Evolutionary conservation across 1,140 invertebrate genomes (phyloP).

Genomic region (Reticulitermes speratus): DNA sequence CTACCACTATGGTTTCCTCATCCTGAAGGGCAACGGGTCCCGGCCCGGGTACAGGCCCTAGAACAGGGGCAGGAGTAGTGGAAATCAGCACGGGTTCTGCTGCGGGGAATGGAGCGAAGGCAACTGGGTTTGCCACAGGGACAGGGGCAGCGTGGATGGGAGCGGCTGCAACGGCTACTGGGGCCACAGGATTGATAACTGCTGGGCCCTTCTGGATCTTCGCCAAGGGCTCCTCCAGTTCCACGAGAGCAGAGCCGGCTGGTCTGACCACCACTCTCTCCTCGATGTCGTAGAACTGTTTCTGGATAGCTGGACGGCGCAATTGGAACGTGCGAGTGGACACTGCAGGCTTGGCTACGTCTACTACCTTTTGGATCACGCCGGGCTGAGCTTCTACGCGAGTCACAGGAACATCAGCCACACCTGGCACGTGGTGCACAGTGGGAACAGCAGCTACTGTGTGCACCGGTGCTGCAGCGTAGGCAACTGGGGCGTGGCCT

Average conservation of each 20-base stretch:
- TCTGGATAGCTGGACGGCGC: slow-evolving; percentile 62
- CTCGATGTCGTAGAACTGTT: slow-evolving; percentile 66
- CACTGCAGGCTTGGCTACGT: slow-evolving; percentile 55
- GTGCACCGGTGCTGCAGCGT: slow-evolving; percentile 41
- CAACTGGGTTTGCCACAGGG: neutral
- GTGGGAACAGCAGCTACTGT: slow-evolving; percentile 50
- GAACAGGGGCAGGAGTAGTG: slow-evolving; percentile 26
- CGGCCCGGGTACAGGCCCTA: slow-evolving; percentile 26
- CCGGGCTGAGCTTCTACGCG: slow-evolving; percentile 53
- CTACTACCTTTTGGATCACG: slow-evolving; percentile 52
- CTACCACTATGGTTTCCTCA: slow-evolving; percentile 46
- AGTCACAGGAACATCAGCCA: slow-evolving; percentile 54
- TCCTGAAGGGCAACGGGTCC: slow-evolving; percentile 35
- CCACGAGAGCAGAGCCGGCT: slow-evolving; percentile 60
- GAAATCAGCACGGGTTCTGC: slow-evolving; percentile 17
- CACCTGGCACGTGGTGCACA: slow-evolving; percentile 51
- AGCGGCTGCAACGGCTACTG: slow-evolving; percentile 42
- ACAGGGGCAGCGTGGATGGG: slow-evolving; percentile 41
- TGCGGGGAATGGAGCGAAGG: slow-evolving; percentile 24
- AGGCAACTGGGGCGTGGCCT: slow-evolving; percentile 39
- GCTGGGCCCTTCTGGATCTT: slow-evolving; percentile 57
- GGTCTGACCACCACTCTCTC: slow-evolving; percentile 61
- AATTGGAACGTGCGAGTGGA: slow-evolving; percentile 53
- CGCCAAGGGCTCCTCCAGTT: slow-evolving; percentile 59
- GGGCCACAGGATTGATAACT: slow-evolving; percentile 16